Evolutionary conservation across 1,140 invertebrate genomes (phyloP), one percentile per base, ranked within the genome.

Genomic region (Copidosoma floridanum): DNA sequence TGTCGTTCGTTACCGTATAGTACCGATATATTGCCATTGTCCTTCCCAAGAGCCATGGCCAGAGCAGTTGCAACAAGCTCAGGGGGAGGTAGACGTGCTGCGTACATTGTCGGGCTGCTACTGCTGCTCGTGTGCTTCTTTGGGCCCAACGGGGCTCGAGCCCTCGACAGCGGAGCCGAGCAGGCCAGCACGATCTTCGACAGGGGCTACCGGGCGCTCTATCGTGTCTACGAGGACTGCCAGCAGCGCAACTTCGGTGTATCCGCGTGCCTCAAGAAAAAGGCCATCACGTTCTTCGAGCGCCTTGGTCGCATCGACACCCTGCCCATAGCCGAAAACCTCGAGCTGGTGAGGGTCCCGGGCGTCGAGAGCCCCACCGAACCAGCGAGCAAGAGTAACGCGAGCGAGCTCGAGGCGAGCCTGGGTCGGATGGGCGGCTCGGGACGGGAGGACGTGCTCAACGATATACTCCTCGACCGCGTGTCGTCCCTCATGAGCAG

Each of bases 251-350:
- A 73, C 50, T 64, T 78, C 10, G 86, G 85, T 12, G 79, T 91
- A 24, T 80, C 86, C 10, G 84, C 86, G 14, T 91, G 89, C 71
- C 74, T 91, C n/a, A 90, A 91, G 78, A 90, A 88, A 72, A 91
- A 90, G 69, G 89, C 89, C 0, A 86, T 91, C 55, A 79, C 87
- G 1, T 90, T 90, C 68, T 85, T 91, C 55, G 89, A 90, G 59
- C 81, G 89, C 40, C 80, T 89, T 7, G 83, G 85, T 1, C 83
- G 85, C 51, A 86, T 89, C 72, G 87, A 89, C 27, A 83, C 81
- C 11, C 81, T 91, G 20, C 81, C 83, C 1, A 72, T 91, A 11
- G 77, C 85, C 3, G 87, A 89, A 44, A 86, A 86, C 63, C 78
- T 90, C 12, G 83, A 89, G 41, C 82, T 86, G 48, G 69, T 84